A percentile compares a stretch with the other conserved stretches of the same genome.
phyloP scores from a whole-genome alignment of 2,113 vertebrate species.

The Nycticorax nycticorax region DNA sequence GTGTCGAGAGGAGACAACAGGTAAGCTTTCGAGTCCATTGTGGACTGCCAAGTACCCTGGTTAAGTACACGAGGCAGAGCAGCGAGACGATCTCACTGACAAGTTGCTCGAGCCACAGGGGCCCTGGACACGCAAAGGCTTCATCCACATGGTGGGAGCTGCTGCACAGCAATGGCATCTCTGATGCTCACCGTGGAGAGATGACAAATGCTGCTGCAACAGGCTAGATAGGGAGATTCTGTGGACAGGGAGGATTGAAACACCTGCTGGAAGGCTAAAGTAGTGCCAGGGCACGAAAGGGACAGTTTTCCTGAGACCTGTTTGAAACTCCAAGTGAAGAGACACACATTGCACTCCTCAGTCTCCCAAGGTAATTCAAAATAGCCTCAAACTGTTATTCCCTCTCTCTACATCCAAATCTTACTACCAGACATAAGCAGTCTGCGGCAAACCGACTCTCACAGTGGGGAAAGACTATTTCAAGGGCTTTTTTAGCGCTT shows the following conservation, averaged over 20 bases:
- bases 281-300: not conserved
- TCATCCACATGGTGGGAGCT: not conserved
- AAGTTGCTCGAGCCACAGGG: not conserved
- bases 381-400: not conserved
- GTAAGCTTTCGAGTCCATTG: not conserved
- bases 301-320: not conserved
- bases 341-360: not conserved
- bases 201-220: not conserved
- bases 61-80: not conserved
- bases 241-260: not conserved
- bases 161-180: not conserved
- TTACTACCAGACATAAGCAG: not conserved
- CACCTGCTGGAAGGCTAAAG: not conserved
- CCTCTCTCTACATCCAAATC: not conserved
- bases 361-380: not conserved
- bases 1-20: not conserved
- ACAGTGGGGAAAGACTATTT: not conserved
- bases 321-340: not conserved
- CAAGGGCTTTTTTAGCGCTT: not conserved
- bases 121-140: not conserved
- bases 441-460: not conserved
- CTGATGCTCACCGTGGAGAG: not conserved
- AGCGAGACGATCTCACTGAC: not conserved
- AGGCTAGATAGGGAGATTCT: not conserved
- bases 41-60: not conserved